A percentile compares a stretch with the other conserved stretches of the same genome.
These are phyloP conservation scores for Smittia aterrima DNA, from an alignment of 2,888 invertebrate species.

Conservation along the genomic window DNA sequence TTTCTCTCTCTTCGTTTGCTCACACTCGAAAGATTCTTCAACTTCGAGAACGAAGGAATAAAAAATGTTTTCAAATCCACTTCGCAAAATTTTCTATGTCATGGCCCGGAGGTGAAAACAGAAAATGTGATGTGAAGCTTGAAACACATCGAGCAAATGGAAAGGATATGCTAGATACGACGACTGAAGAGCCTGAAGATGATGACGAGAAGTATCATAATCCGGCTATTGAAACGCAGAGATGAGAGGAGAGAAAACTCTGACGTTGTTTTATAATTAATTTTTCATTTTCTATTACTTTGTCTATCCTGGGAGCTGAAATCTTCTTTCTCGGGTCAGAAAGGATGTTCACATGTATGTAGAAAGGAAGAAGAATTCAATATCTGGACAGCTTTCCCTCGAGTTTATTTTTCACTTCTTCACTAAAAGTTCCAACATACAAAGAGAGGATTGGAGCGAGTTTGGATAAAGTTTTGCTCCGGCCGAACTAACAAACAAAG, in stretches of 20 bases:
- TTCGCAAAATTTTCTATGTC: background rate
- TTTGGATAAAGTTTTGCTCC: no score
- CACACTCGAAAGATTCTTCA: background rate
- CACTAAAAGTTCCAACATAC: no score
- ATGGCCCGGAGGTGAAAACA: background rate
- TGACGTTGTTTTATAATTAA: constrained; percentile 6
- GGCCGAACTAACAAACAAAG: background rate
- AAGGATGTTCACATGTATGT: background rate
- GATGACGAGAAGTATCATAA: constrained; percentile 7
- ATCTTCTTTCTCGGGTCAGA: no score
- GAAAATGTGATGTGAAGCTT: background rate
- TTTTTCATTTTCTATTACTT: constrained; percentile 20
- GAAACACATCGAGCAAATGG: background rate
- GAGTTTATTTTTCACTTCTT: no score
- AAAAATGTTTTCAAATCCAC: background rate
- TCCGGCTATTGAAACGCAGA: background rate
- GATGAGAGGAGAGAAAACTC: background rate
- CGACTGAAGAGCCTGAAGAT: background rate
- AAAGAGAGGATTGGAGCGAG: no score
- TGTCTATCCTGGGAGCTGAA: background rate
- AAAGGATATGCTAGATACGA: background rate
- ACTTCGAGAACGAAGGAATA: background rate
- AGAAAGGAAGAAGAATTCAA: no score
- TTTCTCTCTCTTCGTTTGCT: background rate
- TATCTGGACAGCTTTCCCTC: no score